These are phyloP conservation scores for Dromococcyx pavoninus DNA, from an alignment of 2,797 vertebrate species.

Conservation along the genomic window DNA sequence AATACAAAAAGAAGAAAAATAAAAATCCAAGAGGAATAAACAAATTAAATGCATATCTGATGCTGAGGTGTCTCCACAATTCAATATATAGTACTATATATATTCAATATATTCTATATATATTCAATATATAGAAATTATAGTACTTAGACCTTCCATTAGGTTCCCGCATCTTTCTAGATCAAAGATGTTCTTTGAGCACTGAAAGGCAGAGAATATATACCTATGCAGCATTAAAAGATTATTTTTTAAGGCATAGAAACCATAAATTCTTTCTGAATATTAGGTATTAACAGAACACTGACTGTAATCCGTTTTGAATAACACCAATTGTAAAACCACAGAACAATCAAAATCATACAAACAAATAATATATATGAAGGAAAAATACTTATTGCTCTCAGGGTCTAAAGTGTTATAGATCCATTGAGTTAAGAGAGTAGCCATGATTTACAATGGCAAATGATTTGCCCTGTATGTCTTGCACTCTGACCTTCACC, in stretches of 20 bases:
- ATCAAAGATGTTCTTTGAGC: neutral
- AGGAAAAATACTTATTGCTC: neutral
- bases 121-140: too few relatives aligned
- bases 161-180: neutral
- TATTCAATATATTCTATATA: too few relatives aligned
- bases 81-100: too few relatives aligned
- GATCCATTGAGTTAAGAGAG: slow-evolving; percentile 7
- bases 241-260: neutral
- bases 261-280: neutral
- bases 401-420: slow-evolving; percentile 6
- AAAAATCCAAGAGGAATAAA: neutral
- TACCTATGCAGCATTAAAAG: neutral
- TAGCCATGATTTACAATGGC: slow-evolving; percentile 21
- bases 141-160: neutral
- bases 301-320: neutral
- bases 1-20: neutral
- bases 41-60: neutral
- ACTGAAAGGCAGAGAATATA: neutral
- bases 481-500: slow-evolving; percentile 37
- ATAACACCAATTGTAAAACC: accelerated
- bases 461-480: neutral
- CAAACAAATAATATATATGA: neutral
- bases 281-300: neutral
- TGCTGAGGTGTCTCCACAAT: neutral
- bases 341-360: neutral